phyloP scores from a whole-genome alignment of 1,140 invertebrate species.

The Pteromalus puparum region DNA sequence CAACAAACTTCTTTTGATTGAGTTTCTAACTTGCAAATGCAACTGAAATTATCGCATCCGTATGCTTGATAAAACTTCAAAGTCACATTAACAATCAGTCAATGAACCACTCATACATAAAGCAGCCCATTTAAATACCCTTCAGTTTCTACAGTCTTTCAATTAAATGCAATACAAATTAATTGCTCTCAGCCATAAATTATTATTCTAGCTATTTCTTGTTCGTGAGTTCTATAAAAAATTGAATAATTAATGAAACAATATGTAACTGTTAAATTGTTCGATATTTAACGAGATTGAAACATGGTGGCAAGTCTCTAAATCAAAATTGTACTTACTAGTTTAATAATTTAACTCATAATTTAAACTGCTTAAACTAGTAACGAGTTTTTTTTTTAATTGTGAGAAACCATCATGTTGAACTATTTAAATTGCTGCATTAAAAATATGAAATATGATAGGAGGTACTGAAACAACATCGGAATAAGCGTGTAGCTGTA shows the following conservation, averaged over 20 bases:
- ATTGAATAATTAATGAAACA: not conserved
- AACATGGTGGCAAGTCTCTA: not conserved
- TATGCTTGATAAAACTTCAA: conserved; percentile 43
- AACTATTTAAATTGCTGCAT: not conserved
- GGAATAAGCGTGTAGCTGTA: not conserved
- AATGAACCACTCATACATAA: not conserved
- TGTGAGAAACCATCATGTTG: not conserved
- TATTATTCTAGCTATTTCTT: conserved; percentile 13
- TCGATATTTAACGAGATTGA: not conserved
- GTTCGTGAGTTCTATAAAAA: not conserved
- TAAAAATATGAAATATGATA: conserved; percentile 23
- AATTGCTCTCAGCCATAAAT: conserved; percentile 22
- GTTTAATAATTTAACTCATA: not conserved
- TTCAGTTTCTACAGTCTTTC: conserved; percentile 46
- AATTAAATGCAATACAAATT: conserved; percentile 45
- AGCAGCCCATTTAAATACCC: conserved; percentile 32
- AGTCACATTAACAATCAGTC: conserved; percentile 38
- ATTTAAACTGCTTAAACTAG: not conserved
- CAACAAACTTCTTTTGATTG: conserved; percentile 40
- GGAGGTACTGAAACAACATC: conserved; percentile 19
- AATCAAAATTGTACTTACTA: not conserved
- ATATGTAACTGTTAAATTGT: not conserved
- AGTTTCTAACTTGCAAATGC: conserved; percentile 40
- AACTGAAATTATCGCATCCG: conserved; percentile 43
- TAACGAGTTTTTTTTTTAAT: not conserved